phyloP scores from a whole-genome alignment of 2,888 invertebrate species.

The Seladonia tumulorum region DNA sequence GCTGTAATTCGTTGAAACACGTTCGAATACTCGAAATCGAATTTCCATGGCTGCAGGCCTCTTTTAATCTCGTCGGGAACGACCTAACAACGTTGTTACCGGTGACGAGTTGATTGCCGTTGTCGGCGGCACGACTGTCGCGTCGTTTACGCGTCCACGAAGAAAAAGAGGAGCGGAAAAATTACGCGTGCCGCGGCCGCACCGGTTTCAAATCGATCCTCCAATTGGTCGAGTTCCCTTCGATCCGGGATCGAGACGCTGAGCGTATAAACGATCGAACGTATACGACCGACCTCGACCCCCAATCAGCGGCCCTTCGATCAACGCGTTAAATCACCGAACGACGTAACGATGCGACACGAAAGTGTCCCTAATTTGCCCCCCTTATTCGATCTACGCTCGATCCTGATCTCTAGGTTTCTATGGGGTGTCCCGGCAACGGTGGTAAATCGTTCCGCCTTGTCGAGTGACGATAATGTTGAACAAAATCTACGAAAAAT shows the following conservation, averaged over 20 bases:
- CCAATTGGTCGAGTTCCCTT: background rate
- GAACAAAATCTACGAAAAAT: too few relatives aligned
- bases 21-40: too few relatives aligned
- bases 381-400: background rate
- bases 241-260: background rate
- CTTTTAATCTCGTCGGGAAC: background rate
- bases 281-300: slow-evolving; percentile 49
- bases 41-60: too few relatives aligned
- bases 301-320: slow-evolving; percentile 24
- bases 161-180: background rate
- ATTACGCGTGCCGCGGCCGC: background rate
- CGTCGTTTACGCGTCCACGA: background rate
- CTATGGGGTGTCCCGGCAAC: too few relatives aligned
- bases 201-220: background rate
- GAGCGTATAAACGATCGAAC: background rate
- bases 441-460: background rate
- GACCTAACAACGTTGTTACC: background rate
- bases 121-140: background rate
- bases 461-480: too few relatives aligned
- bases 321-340: slow-evolving; percentile 31
- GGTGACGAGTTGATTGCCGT: background rate
- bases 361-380: slow-evolving; percentile 50
- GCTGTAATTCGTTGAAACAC: too few relatives aligned
- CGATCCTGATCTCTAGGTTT: background rate
- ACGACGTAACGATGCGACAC: slow-evolving; percentile 5